A percentile compares a stretch with the other conserved stretches of the same genome.
These are phyloP conservation scores for Actenoides lindsayi DNA, from an alignment of 2,113 vertebrate genomes.

Conservation along the genomic window DNA sequence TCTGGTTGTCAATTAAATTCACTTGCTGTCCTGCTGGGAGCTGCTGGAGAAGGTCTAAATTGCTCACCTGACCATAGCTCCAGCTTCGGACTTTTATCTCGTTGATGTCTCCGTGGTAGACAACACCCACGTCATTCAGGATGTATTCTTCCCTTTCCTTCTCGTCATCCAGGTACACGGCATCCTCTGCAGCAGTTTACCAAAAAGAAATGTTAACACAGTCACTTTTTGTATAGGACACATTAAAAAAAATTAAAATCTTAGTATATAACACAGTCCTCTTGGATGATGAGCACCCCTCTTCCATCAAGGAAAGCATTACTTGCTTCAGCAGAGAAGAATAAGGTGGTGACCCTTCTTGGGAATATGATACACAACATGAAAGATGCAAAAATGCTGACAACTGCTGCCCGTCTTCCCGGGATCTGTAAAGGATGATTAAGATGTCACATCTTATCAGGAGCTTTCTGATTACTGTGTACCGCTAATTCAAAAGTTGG, in stretches of 20 bases:
- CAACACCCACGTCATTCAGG: constrained; percentile 88
- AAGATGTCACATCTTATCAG: constrained; percentile 54
- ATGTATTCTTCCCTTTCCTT: constrained; percentile 89
- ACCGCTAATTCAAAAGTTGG: constrained; percentile 30
- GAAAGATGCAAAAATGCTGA: constrained; percentile 32
- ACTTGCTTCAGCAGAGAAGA: background rate
- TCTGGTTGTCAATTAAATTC: constrained; percentile 19
- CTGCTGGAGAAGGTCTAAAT: background rate
- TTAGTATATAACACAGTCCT: background rate
- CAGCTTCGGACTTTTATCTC: constrained; percentile 86
- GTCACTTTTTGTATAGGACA: background rate
- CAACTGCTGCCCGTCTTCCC: background rate
- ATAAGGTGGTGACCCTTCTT: background rate
- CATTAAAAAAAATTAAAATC: background rate
- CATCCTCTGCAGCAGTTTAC: constrained; percentile 78
- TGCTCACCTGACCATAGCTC: constrained; percentile 94
- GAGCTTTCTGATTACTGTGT: constrained; percentile 17
- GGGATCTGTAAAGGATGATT: constrained; percentile 34
- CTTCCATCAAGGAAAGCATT: background rate
- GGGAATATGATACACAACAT: background rate
- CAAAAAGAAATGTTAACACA: constrained; percentile 11
- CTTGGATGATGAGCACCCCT: background rate
- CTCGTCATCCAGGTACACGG: constrained; percentile 88
- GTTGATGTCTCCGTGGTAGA: constrained; percentile 86
- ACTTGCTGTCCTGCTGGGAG: background rate